Percentiles rank a stretch among this genome's conserved stretches.
Conservation (phyloP, 1,140 invertebrate genomes). For the Aphaenogaster floridana region DNA sequence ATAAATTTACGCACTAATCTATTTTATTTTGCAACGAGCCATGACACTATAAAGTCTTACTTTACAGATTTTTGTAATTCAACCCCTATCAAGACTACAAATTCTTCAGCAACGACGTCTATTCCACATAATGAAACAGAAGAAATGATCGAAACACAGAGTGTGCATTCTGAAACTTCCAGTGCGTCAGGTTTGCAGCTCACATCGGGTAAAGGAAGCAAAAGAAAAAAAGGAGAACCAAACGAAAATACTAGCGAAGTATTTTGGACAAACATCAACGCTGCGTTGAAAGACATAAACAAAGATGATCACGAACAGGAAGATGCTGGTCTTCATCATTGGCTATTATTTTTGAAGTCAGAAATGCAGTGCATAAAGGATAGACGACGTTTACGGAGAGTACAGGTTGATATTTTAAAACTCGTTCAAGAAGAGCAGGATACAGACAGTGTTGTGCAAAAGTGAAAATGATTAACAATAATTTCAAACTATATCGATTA, state of each 20-base stretch:
- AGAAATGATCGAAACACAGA: not conserved
- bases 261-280: not conserved
- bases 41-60: not conserved
- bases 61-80: not conserved
- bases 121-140: not conserved
- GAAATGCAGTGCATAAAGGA: not conserved
- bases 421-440: not conserved
- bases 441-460: not conserved
- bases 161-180: not conserved
- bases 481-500: not conserved
- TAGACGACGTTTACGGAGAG: not conserved
- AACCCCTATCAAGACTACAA: conserved; percentile 1
- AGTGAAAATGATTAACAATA: not conserved
- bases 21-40: not conserved
- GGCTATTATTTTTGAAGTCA: conserved; percentile 10
- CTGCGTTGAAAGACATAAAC: not conserved
- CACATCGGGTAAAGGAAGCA: not conserved
- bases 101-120: conserved; percentile 2
- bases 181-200: not conserved
- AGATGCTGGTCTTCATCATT: conserved; percentile 4
- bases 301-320: not conserved
- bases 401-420: not conserved
- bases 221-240: not conserved
- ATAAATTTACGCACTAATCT: not conserved
- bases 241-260: not conserved